These are phyloP conservation scores for Neolamprologus toae DNA, from an alignment of 2,113 vertebrate genomes.

Conservation along the genomic window DNA sequence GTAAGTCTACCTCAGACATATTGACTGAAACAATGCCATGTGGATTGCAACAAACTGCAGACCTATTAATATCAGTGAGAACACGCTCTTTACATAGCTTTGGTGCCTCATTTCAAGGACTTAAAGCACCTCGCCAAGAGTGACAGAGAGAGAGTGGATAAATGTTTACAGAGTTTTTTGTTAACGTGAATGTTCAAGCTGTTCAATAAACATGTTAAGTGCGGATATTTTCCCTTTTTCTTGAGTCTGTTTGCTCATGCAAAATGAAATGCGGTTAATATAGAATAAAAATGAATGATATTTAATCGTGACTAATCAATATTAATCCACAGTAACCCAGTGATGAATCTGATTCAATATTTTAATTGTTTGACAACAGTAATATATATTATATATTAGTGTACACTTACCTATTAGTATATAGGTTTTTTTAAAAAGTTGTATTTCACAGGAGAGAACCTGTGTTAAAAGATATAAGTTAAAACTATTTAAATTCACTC, in stretches of 20 bases:
- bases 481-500: not conserved
- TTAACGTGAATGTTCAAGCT: not conserved
- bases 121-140: accelerated
- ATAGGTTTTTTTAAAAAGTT: not conserved
- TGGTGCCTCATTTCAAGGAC: not conserved
- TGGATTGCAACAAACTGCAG: not conserved
- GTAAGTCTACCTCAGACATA: accelerated
- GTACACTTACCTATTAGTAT: not conserved
- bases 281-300: not conserved
- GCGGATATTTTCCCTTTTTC: accelerated
- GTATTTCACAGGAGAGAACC: not conserved
- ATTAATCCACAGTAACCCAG: not conserved
- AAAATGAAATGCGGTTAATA: not conserved
- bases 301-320: not conserved
- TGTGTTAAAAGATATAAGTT: not conserved
- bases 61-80: not conserved
- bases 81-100: not conserved
- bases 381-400: not conserved
- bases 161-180: not conserved
- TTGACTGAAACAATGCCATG: not conserved
- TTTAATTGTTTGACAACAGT: not conserved
- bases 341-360: not conserved
- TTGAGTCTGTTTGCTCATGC: not conserved
- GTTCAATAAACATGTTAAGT: not conserved
- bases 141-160: not conserved